Base-by-base conservation (phyloP, 2,113 vertebrate species). In the Chrysochloris asiatica region DNA sequence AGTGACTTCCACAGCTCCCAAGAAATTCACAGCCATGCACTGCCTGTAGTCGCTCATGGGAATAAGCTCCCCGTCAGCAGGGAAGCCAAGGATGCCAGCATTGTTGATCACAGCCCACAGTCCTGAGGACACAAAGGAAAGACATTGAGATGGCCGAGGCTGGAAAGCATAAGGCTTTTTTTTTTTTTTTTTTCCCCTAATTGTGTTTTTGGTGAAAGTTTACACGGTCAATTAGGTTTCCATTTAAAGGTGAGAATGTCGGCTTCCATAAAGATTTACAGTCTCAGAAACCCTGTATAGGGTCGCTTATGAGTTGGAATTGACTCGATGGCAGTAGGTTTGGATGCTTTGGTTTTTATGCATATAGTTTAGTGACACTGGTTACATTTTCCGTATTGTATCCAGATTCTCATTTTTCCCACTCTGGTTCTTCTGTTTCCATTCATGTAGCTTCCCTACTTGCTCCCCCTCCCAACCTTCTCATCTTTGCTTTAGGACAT, bases 91-190 rank as follows among this genome's bases (percentile, higher is more conserved):
- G 88, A 99, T 6, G 0, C 99, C 99, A 0, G 99, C 99, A 0
- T 99, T 99, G 96, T 99, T 99, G 95, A 99, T 97, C 0, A 99
- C 6, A 30, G 98, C 98, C 99, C 99, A 99, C 28, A 99, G 96
- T 5, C 98, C 99, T 99, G 95, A 84, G 93, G n/a, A 91, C 85
- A 73, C 89, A 89, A 84, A 95, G 41, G 90, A 94, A 89, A 4
- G n/a, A 6, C 17, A 24, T 0, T 88, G 88, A 30, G 2, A 33
- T 1, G 8, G 14, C 26, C 38, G 24, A 59, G 26, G 21, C 12
- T 5, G 6, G 30, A 71, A 12, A 47, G 3, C 0, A 33, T 6
- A 24, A 65, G 9, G 12, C 54, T 56, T 56, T 22, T 56, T 56
- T 22, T 6, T 21, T 56, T 16, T 56, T 19, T 16, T 56, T 56